Evolutionary conservation across 2,113 vertebrate genomes (phyloP), one percentile per base, ranked within the genome.

Genomic region (Sander lucioperca): DNA sequence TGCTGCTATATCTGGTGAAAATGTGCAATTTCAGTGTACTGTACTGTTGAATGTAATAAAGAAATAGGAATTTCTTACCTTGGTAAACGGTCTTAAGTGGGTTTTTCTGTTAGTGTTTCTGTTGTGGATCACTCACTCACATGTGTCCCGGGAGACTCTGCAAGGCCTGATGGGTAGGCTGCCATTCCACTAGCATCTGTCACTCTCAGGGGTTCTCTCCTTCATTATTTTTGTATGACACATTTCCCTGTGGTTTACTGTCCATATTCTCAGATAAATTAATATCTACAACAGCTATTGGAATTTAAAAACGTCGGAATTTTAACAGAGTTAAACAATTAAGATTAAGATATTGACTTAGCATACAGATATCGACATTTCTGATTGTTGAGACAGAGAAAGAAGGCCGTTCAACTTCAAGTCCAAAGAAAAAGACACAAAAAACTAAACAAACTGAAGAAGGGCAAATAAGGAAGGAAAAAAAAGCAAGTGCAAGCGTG

Each of bases 1-100:
- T 94, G 95, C 94, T 96, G 94, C 95, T 95, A 93, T 87, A 93
- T 93, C 93, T 95, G 92, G 94, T 95, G 94, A 94, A 92, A 92
- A 93, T 93, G 93, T 95, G 94, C 94, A 95, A 95, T 95, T 89
- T 93, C 79, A 84, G 92, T 95, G 94, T 95, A 93, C 92, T 94
- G 93, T 94, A 93, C 88, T 87, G 90, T 89, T 95, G 93, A 95
- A 95, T 95, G 92, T 94, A 95, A 94, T 94, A 94, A 94, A 94
- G 88, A 87, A 86, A 74, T 93, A 89, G 80, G 91, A 82, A 86
- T 95, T 96, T 94, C 92, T 93, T 95, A 93, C 92, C 82, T 95
- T 95, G 91, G 71, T 93, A 92, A 90, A 80, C 82, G 58, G 86
- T 83, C 23, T 90, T 10, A 16, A 50, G 47, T 66, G 67, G 14